These are phyloP conservation scores for Phalloptychus januarius DNA, from an alignment of 2,797 vertebrate genomes.

Conservation along the genomic window DNA sequence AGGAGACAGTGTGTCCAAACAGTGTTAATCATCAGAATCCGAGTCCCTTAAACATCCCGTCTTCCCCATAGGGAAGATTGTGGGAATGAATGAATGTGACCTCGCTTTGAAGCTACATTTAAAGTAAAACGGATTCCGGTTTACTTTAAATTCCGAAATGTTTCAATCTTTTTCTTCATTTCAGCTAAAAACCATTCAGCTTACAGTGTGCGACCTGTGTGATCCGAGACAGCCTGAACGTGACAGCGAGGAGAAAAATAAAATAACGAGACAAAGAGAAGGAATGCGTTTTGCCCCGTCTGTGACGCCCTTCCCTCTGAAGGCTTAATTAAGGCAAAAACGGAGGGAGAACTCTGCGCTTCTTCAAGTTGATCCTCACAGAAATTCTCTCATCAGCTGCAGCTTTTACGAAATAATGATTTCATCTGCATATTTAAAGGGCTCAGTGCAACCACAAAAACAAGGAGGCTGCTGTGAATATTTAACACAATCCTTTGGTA, in stretches of 20 bases:
- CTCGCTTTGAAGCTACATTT: neutral
- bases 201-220: neutral
- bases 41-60: neutral
- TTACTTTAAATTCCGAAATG: neutral
- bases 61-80: neutral
- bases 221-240: neutral
- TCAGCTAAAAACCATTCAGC: neutral
- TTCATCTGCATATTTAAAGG: slow-evolving; percentile 11
- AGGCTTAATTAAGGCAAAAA: slow-evolving; percentile 31
- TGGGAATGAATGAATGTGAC: neutral
- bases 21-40: neutral
- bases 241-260: neutral
- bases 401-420: slow-evolving; percentile 28
- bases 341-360: slow-evolving; percentile 7
- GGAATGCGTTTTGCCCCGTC: neutral
- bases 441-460: slow-evolving; percentile 1
- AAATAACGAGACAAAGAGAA: slow-evolving; percentile 14
- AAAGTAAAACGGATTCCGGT: neutral
- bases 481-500: slow-evolving; percentile 1
- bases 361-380: slow-evolving; percentile 12
- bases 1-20: neutral
- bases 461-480: neutral
- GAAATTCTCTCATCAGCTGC: slow-evolving; percentile 18
- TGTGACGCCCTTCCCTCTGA: slow-evolving; percentile 1
- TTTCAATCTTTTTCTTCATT: neutral